Conservation (phyloP, 2,888 invertebrate genomes). For the Labia minor region DNA sequence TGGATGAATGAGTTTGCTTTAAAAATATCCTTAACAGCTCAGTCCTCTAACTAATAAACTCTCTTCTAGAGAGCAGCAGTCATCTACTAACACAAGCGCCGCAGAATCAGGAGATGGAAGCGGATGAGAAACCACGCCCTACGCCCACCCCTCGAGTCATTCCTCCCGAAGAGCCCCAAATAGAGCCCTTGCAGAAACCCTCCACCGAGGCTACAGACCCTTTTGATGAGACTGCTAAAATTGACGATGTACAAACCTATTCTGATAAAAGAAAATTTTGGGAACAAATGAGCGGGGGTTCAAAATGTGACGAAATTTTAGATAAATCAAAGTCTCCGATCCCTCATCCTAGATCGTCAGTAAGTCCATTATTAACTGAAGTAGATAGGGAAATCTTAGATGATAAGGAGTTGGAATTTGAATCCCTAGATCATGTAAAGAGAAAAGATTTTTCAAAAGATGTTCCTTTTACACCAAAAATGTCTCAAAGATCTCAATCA, state of each 20-base stretch:
- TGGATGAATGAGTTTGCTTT: background rate
- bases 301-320: constrained; percentile 33
- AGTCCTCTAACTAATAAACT: constrained; percentile 17
- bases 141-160: constrained; percentile 22
- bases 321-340: constrained; percentile 33
- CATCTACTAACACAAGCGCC: constrained; percentile 23
- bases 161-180: constrained; percentile 20
- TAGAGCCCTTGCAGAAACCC: constrained; percentile 20
- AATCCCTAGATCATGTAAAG: too few species aligned
- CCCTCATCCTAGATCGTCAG: constrained; percentile 37
- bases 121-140: constrained; percentile 23
- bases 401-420: background rate
- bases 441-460: background rate
- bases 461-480: background rate
- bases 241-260: constrained; percentile 35
- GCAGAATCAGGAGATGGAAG: constrained; percentile 16
- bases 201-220: constrained; percentile 18
- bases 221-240: background rate
- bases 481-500: background rate
- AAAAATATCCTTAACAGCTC: background rate
- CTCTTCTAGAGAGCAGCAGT: constrained; percentile 26
- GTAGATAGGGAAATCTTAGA: background rate
- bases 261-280: constrained; percentile 42
- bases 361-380: background rate
- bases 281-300: constrained; percentile 36